Evolutionary conservation across 2,888 invertebrate species (phyloP), one percentile per base, ranked within the genome.

Genomic region (Lycaena phlaeas): DNA sequence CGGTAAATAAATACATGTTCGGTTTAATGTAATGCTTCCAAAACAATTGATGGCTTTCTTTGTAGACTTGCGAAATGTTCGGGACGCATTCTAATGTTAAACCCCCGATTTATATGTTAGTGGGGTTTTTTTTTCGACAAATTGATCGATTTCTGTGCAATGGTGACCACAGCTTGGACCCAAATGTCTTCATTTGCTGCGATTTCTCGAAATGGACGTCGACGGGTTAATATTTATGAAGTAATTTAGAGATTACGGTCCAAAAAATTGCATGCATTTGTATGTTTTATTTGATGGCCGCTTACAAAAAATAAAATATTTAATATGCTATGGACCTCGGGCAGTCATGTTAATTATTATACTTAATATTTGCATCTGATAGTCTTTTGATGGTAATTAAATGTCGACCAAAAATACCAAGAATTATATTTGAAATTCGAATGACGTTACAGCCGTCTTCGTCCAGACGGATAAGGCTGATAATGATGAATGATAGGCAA

Each of bases 141-240:
- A 44, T 41, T 38, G 41, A 27, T n/a, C 14, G 34, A 34, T 34
- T 31, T 34, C 34, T 34, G 34, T 34, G 18, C 22, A 18, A 17
- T n/a, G 22, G 10, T 3, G 26, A 36, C 15, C 36, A 36, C n/a
- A n/a, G n/a, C 51, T 62, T 46, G 70, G 72, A 69, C 70, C 73
- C 28, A 27, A 38, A 42, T 42, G 15, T 28, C 39, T 27, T 37
- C 39, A 42, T 45, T 34, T 11, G 30, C 25, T 12, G 30, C 28
- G 28, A 15, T 34, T 34, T n/a, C n/a, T n/a, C 12, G 34, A 18
- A 34, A 18, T 34, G 34, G 34, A 18, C 18, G 22, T 34, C 18
- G 11, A 18, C 34, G 12, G 34, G 11, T 34, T 34, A 34, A 34
- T 34, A 34, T 34, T 34, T 34, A 34, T 34, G 9, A 34, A 22